Conservation (phyloP, 2,797 vertebrate genomes). For the Anabacerthia variegaticeps region DNA sequence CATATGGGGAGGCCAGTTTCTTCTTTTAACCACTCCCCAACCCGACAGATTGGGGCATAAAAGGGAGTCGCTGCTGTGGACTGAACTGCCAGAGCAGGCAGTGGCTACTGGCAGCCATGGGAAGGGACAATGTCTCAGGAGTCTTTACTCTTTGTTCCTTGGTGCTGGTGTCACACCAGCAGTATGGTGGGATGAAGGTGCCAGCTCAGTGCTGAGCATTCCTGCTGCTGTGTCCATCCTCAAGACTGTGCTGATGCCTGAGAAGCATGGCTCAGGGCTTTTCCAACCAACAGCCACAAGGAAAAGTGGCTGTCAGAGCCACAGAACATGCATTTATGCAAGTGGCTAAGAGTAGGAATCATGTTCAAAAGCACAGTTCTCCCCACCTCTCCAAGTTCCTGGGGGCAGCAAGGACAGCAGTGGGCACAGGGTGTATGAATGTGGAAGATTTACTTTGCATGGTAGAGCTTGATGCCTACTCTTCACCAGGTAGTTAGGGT, state of each 20-base stretch:
- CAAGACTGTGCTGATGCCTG: background rate
- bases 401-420: background rate
- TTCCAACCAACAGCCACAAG: background rate
- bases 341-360: background rate
- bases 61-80: background rate
- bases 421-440: too few relatives aligned
- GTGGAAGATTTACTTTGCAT: background rate
- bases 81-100: background rate
- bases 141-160: background rate
- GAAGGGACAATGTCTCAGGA: background rate
- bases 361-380: background rate
- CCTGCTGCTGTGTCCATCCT: fast-evolving
- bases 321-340: background rate
- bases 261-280: background rate
- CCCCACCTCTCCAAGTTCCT: background rate
- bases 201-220: background rate
- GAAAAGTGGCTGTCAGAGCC: background rate
- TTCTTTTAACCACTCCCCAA: background rate
- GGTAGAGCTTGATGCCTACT: background rate
- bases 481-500: fast-evolving
- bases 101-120: fast-evolving
- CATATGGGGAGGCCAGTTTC: background rate
- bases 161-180: background rate
- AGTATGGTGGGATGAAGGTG: background rate
- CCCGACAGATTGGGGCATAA: background rate